Conservation (phyloP, 2,888 invertebrate species). For the Dione juno region DNA sequence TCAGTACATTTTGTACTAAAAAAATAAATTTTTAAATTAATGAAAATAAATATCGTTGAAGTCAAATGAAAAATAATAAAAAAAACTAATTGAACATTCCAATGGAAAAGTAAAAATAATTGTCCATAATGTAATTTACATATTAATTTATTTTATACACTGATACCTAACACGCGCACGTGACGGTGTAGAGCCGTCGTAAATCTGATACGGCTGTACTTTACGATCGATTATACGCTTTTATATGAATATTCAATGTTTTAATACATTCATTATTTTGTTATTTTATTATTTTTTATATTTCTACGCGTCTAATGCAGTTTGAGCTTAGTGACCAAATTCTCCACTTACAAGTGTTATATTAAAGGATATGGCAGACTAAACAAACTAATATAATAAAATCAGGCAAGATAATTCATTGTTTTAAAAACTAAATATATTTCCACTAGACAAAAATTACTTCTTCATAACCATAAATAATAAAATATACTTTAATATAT, state of each 20-base stretch:
- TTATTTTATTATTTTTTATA: not conserved
- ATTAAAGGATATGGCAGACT: no score
- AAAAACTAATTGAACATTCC: not conserved
- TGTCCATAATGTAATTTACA: slow-evolving; percentile 2
- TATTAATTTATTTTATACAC: slow-evolving; percentile 36
- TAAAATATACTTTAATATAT: no score
- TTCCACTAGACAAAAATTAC: no score
- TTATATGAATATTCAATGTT: slow-evolving; percentile 54
- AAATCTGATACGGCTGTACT: slow-evolving; percentile 62
- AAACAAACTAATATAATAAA: no score
- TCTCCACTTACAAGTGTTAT: no score
- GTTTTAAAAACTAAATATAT: no score
- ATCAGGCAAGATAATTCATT: no score
- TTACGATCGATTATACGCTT: slow-evolving; percentile 59
- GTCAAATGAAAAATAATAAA: not conserved
- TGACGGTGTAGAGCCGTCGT: slow-evolving; percentile 58
- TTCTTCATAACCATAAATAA: no score
- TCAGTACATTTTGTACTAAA: no score
- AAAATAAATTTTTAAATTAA: no score
- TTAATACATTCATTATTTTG: slow-evolving; percentile 37
- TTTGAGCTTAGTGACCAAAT: no score
- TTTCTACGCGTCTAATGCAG: no score
- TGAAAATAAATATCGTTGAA: not conserved
- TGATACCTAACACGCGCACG: slow-evolving; percentile 52
- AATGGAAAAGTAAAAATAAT: not conserved